phyloP scores from a whole-genome alignment of 2,888 invertebrate species.

The Lithophane leautieri region DNA sequence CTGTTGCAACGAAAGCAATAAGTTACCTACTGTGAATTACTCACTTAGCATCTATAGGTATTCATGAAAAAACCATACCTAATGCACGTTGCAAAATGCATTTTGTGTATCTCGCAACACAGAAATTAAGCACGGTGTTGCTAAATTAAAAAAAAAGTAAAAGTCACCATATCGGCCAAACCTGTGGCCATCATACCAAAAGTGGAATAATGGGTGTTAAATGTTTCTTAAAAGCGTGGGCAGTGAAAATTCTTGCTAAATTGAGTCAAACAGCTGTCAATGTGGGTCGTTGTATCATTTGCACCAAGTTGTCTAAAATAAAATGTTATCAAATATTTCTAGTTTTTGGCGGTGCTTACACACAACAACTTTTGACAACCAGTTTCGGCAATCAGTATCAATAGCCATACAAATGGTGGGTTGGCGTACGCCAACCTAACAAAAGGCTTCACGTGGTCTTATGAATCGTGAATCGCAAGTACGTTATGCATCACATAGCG shows the following conservation, averaged over 20 bases:
- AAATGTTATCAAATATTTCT: not conserved
- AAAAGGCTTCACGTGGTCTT: not conserved
- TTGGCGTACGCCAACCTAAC: too few species aligned
- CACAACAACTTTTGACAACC: not conserved
- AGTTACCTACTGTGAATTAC: conserved; percentile 8
- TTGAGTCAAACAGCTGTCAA: conserved; percentile 18
- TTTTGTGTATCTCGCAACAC: conserved; percentile 50
- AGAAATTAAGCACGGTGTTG: conserved; percentile 43
- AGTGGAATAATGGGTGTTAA: conserved; percentile 45
- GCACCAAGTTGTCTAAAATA: not conserved
- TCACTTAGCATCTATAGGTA: not conserved
- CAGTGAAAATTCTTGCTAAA: conserved; percentile 49
- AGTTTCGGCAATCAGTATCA: not conserved
- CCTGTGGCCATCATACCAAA: conserved; percentile 33
- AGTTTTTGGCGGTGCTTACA: not conserved
- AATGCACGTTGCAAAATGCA: conserved; percentile 51
- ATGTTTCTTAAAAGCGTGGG: conserved; percentile 28
- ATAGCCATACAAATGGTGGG: too few species aligned
- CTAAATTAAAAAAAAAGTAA: conserved; percentile 62
- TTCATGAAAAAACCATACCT: conserved; percentile 35
- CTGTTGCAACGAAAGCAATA: conserved; percentile 1
- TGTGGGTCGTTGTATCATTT: conserved; percentile 21
- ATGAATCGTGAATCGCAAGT: not conserved
- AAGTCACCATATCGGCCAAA: conserved; percentile 51
- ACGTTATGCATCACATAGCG: not conserved